Evolutionary conservation across 2,113 vertebrate species (phyloP), one percentile per base, ranked within the genome.

Genomic region (Anguilla rostrata): DNA sequence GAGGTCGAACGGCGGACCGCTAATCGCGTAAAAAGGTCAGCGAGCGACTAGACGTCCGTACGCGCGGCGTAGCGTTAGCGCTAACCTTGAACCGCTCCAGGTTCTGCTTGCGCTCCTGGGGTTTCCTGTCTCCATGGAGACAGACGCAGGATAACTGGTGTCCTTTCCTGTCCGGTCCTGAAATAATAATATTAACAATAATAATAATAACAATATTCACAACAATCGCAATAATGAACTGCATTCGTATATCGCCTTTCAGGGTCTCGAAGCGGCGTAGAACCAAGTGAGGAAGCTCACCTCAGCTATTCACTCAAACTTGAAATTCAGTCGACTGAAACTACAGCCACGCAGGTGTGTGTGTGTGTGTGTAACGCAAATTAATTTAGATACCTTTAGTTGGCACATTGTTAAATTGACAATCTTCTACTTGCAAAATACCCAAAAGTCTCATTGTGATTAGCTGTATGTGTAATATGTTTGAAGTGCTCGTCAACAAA

Each of bases 101-200:
- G 92, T 99, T 99, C 87, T 95, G 95, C 90, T 99, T 99, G 89
- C 98, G 94, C 92, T 99, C 98, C 11, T 98, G 96, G 87, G 98
- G 98, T 89, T 99, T 99, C 86, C 98, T 93, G 92, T 99, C 98
- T 29, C 98, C 98, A 86, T 99, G 98, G 80, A 99, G 97, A 94
- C 98, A 99, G 12, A 99, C 98, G 87, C 98, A 99, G 0, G 98
- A 99, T 20, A 98, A 96, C 89, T 98, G 98, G 93, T 99, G 97
- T 84, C 94, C 94, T 92, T 97, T 99, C 90, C 94, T 97, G 87
- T 99, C 97, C n/a, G 98, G 98, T 82, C 98, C 98, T 99, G 90
- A 81, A 78, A 92, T 90, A 39, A 6, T 22, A 78, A n/a, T 53
- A 53, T 12, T 43, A 22, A 3, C 40, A 80, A 14, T 34, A 9